phyloP scores from a whole-genome alignment of 2,797 vertebrate species.

The Coreius guichenoti region DNA sequence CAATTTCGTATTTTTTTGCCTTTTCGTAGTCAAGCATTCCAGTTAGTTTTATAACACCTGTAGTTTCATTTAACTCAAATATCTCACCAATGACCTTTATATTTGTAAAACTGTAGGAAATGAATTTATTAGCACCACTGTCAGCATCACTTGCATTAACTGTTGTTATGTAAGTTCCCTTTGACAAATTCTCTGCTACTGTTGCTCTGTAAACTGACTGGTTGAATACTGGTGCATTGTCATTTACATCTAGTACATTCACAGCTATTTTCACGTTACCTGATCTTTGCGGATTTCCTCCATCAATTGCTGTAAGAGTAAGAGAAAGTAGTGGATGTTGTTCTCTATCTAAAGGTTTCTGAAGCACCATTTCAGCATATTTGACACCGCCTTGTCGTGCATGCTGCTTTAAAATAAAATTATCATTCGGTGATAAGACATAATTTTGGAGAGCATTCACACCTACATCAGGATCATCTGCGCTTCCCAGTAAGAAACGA shows the following conservation, averaged over 20 bases:
- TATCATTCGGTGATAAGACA: neutral
- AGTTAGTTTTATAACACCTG: conserved; percentile 33
- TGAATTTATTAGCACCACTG: conserved; percentile 63
- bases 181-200: conserved; percentile 59
- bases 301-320: conserved; percentile 65
- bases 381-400: conserved; percentile 49
- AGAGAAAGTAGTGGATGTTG: conserved; percentile 53
- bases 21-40: conserved; percentile 50
- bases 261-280: conserved; percentile 64
- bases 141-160: conserved; percentile 74
- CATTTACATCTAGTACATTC: conserved; percentile 60
- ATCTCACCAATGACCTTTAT: no score
- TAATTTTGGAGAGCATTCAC: conserved; percentile 43
- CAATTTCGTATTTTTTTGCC: conserved; percentile 49
- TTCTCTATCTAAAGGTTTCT: conserved; percentile 66
- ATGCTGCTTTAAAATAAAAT: conserved; percentile 61
- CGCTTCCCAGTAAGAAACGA: conserved; percentile 56
- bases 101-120: conserved; percentile 44
- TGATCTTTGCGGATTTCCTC: conserved; percentile 65
- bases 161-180: conserved; percentile 52
- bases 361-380: conserved; percentile 65
- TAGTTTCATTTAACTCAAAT: conserved; percentile 37
- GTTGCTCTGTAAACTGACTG: conserved; percentile 65
- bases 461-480: conserved; percentile 55
- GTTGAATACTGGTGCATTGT: conserved; percentile 69